Base-by-base conservation (phyloP, 2,797 vertebrate genomes). In the Chelmon rostratus region DNA sequence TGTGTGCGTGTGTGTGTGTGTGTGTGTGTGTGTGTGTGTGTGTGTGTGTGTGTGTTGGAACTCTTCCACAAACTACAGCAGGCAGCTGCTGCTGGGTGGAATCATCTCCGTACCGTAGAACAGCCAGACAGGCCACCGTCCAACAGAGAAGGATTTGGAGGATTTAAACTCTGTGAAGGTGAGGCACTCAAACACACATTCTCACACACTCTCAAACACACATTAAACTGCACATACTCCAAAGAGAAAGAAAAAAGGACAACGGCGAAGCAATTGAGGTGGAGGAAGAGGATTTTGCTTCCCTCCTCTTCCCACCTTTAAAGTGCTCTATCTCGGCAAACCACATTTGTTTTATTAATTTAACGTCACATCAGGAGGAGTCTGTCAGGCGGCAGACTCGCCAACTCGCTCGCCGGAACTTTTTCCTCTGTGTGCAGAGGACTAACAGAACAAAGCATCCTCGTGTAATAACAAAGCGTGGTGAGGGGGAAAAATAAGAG, bases 341-440 rank as follows among this genome's bases (percentile, higher is more conserved):
- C 77, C 93, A 94, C 87, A 89, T 93, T 92, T 92, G 84, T 94
- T 94, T 94, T 92, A 94, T 93, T 94, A 90, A 93, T 95, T 92
- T 91, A 86, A 92, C 88, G 92, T 91, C 84, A 89, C 85, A 88
- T 93, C 86, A 66, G 89, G 80, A 87, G 76, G 75, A 85, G 89
- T 74, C 83, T 78, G 88, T 76, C 77, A 68, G 86, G 72, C 82
- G 18, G 68, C 78, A 71, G 77, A 88, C 83, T 86, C 76, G 61
- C 61, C 88, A 87, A 91, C 81, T 89, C 84, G 70, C 86, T 89
- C 83, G 63, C 49, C 35, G 47, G 62, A 91, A 88, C 78, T 86
- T 90, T 74, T 81, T 68, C 66, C 21, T 73, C 35, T 72, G 28
- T 63, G 61, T 81, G 75, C 77, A 79, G 78, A 88, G 88, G 77